Base-by-base conservation (phyloP, 2,113 vertebrate genomes). In the Kryptolebias marmoratus region DNA sequence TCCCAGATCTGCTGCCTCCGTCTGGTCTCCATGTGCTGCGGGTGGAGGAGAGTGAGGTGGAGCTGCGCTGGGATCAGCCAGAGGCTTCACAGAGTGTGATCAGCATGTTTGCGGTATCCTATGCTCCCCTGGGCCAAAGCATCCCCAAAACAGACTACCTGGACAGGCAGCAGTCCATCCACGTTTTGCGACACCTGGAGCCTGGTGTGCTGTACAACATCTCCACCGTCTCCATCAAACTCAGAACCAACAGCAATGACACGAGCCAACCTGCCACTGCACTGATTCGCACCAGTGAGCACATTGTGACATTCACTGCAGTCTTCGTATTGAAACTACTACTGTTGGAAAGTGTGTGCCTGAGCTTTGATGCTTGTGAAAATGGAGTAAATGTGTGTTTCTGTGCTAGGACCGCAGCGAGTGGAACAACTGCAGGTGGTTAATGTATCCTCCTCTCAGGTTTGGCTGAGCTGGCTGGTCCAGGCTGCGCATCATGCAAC, bases 201-300 rank as follows among this genome's bases (percentile, higher is more conserved):
- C 94, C 97, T 0, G 97, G 97, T 73, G 91, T 94, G 67, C 94
- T 96, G 70, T 99, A 99, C 94, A 99, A 98, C 92, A 96, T 99
- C 94, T 98, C 97, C 10, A 94, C 97, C 81, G 95, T 96, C 93
- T 97, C 96, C 4, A 93, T 98, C 93, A 98, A 96, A 84, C 95
- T 96, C 77, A 97, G 96, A 82, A 72, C 91, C 88, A 95, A 97
- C 93, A 95, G 94, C 93, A 97, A 97, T 6, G 97, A 99, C 92
- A 94, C 97, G 91, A 99, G 98, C 90, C 94, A 95, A 81, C 96
- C 98, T 0, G 90, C 93, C 65, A 90, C 93, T 13, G 95, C 97
- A 27, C 94, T 96, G 31, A 92, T 96, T 49, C 96, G 94, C 88
- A 98, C 97, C 48, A 94, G 97, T 99, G 91, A 97, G 97, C 27